Base-by-base conservation (phyloP, 2,113 vertebrate species). In the Pardalotus punctatus region DNA sequence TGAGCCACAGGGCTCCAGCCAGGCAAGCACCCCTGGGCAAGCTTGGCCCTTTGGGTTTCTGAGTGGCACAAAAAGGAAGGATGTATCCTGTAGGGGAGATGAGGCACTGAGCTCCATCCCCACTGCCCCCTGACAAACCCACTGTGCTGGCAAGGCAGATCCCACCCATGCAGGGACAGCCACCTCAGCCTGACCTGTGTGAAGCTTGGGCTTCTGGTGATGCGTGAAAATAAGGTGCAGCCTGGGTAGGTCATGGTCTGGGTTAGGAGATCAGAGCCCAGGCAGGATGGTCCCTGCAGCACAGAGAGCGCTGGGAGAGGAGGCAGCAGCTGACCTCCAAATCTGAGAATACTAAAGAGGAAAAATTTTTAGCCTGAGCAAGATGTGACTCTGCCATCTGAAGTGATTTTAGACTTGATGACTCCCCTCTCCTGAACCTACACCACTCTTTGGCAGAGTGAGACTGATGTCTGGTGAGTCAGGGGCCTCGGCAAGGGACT, bases 81-180 rank as follows among this genome's bases (percentile, higher is more conserved):
- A 74, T 20, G 11, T n/a, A 25, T 60, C 38, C 51, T 62, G 11
- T 4, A 47, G 29, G 35, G 64, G 60, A 51, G 11, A 9, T 24
- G 43, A 78, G 10, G 14, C 27, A 51, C 40, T 2, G 4, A 73
- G 16, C 4, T 7, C 19, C 19, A 25, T 36, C 13, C 19, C 6
- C 0, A 0, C 40, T 57, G 16, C 7, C 3, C 28, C 10, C 2
- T 3, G 42, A 77, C 5, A 65, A 80, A 22, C 2, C 3, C 4
- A 8, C 22, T 40, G 28, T 25, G 11, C 60, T 73, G 36, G 10
- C 40, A 72, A 58, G 53, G 31, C 25, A 77, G 14, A 29, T 56
- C 21, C 20, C 31, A 53, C 7, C 8, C 8, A 6, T 4, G 3
- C n/a, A n/a, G n/a, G n/a, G n/a, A n/a, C 38, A 62, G 21, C 7